Conservation (phyloP, 2,888 invertebrate genomes). For the Selenia dentaria region DNA sequence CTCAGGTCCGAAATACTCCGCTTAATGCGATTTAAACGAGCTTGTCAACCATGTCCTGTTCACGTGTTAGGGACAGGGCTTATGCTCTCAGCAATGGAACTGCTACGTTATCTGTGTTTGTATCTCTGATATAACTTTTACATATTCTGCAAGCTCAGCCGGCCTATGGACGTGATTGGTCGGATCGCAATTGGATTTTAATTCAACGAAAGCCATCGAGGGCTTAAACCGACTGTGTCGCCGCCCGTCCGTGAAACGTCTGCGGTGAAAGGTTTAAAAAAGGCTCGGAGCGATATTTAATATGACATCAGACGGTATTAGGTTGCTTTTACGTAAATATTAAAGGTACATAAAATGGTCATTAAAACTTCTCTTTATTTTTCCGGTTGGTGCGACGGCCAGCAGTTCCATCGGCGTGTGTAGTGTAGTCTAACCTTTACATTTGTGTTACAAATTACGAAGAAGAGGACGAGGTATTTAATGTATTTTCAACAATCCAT, state of each 20-base stretch:
- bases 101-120: neutral
- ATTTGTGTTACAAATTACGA: too few relatives aligned
- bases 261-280: too few relatives aligned
- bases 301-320: conserved; percentile 9
- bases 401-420: too few relatives aligned
- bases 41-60: conserved; percentile 10
- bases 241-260: too few relatives aligned
- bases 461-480: too few relatives aligned
- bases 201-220: conserved; percentile 6
- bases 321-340: neutral
- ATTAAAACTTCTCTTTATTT: too few relatives aligned
- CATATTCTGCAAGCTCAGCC: neutral
- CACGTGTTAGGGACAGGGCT: conserved; percentile 11
- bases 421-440: too few relatives aligned
- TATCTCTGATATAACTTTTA: neutral
- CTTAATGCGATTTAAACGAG: conserved; percentile 10
- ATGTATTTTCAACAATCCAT: too few relatives aligned
- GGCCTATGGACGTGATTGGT: conserved; percentile 1
- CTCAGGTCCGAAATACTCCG: conserved; percentile 1
- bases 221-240: conserved; percentile 11
- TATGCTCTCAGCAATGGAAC: neutral
- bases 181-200: conserved; percentile 10
- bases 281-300: conserved; percentile 8
- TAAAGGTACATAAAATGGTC: too few relatives aligned
- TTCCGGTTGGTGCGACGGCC: too few relatives aligned